Base-by-base conservation (phyloP, 1,140 invertebrate genomes). In the Arion vulgaris region DNA sequence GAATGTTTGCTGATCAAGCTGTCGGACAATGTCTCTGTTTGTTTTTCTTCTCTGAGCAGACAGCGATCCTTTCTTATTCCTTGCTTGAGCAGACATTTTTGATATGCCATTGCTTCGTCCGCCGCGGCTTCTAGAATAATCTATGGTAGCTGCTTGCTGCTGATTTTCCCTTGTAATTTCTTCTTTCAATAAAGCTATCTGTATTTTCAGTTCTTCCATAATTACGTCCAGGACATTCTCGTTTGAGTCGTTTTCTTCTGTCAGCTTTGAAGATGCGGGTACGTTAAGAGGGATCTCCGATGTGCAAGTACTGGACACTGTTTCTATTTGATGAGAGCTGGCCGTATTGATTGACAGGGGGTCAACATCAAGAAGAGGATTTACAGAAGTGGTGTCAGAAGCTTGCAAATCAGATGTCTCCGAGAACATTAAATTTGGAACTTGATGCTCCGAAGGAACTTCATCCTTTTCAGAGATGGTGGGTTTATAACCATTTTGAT, bases 151-250 rank as follows among this genome's bases (percentile, higher is more conserved):
- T 62, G 57, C 5, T 23, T 62, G 57, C 5, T 62, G 57, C 57
- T 62, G 57, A 45, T 45, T 80, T 69, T 69, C 78, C 26, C 38
- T 51, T 38, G 41, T 69, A 4, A 80, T 69, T 49, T 80, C 78
- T 28, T 71, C 41, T 32, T 69, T 80, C 28, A 80, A 41, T 9
- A 41, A 39, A 23, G 57, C 38, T 23, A 80, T 80, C 66, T 80
- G 78, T 39, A 69, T 15, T 28, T 80, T 69, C 41, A 80, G 41
- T 69, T 80, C 78, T 9, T 80, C 66, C 78, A 80, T 71, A n/a
- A 80, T 80, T 7, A 41, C 41, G 36, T 69, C 78, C 39, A 80
- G 66, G 5, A 78, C 75, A 78, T 78, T 53, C n/a, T 78, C 49
- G 5, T 62, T 17, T 71, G 28, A 36, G 15, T 19, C 26, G 57